Evolutionary conservation across 2,888 invertebrate species (phyloP).

Genomic region (Aphodius granarius): DNA sequence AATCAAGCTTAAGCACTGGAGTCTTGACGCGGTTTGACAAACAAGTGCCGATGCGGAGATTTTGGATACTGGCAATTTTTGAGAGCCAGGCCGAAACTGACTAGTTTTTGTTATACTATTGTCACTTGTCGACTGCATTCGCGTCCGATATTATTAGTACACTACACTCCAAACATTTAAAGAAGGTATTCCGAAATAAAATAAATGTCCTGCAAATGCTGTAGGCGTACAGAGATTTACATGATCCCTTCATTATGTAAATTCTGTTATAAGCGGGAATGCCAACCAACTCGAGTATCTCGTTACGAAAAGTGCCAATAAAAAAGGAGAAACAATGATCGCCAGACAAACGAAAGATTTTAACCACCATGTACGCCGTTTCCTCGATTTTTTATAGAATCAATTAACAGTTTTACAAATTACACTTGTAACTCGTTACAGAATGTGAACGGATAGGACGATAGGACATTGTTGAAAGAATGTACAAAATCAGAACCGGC

Average conservation of each 20-base stretch:
- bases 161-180: too few relatives aligned
- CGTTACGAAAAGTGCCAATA: neutral
- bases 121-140: too few relatives aligned
- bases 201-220: neutral
- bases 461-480: neutral
- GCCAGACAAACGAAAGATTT: neutral
- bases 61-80: too few relatives aligned
- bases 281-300: neutral
- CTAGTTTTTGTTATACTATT: too few relatives aligned
- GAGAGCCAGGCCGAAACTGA: too few relatives aligned
- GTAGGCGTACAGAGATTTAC: neutral
- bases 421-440: neutral
- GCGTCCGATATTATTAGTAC: too few relatives aligned
- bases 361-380: neutral
- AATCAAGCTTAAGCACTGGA: too few relatives aligned
- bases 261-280: neutral
- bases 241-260: neutral
- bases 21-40: too few relatives aligned
- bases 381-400: constrained; percentile 25
- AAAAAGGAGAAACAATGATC: neutral
- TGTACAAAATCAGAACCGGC: too few relatives aligned
- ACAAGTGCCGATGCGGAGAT: too few relatives aligned
- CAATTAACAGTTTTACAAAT: constrained; percentile 3
- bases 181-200: neutral
- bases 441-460: neutral